Percentiles rank a stretch among this genome's conserved stretches.
These are phyloP conservation scores for Pimpla rufipes DNA, from an alignment of 2,888 invertebrate species.

Conservation along the genomic window DNA sequence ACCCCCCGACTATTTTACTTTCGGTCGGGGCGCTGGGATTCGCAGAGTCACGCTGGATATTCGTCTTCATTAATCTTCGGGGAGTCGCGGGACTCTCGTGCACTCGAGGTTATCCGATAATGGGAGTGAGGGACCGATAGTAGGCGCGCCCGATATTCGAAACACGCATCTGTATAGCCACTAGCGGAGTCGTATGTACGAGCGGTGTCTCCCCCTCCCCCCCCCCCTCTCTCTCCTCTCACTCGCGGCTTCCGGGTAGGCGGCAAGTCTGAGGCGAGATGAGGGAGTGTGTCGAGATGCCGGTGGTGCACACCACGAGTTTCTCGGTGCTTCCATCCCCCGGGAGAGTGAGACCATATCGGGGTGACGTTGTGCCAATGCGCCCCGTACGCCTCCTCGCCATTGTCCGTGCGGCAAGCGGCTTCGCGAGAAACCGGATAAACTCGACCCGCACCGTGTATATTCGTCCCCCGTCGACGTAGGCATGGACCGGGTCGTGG, in stretches of 20 bases:
- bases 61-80: slow-evolving; percentile 58
- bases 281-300: neutral
- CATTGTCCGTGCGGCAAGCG: slow-evolving; percentile 44
- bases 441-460: slow-evolving; percentile 58
- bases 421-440: slow-evolving; percentile 72
- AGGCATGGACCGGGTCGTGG: slow-evolving; percentile 6
- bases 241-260: neutral
- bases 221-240: no score
- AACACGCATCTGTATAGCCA: slow-evolving; percentile 39
- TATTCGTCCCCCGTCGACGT: neutral
- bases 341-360: slow-evolving; percentile 10
- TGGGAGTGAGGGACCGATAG: neutral
- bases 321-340: slow-evolving; percentile 42
- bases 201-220: neutral
- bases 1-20: slow-evolving; percentile 29
- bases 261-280: slow-evolving; percentile 35
- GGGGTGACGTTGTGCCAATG: neutral
- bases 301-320: slow-evolving; percentile 21
- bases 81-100: slow-evolving; percentile 25
- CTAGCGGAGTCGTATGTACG: neutral
- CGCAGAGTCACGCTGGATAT: slow-evolving; percentile 51
- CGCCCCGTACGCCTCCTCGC: neutral
- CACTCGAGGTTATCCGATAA: slow-evolving; percentile 40
- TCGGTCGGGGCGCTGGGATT: slow-evolving; percentile 23
- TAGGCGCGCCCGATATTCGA: slow-evolving; percentile 45